phyloP scores from a whole-genome alignment of 2,888 invertebrate species.

The Heterodera filipjevi region DNA sequence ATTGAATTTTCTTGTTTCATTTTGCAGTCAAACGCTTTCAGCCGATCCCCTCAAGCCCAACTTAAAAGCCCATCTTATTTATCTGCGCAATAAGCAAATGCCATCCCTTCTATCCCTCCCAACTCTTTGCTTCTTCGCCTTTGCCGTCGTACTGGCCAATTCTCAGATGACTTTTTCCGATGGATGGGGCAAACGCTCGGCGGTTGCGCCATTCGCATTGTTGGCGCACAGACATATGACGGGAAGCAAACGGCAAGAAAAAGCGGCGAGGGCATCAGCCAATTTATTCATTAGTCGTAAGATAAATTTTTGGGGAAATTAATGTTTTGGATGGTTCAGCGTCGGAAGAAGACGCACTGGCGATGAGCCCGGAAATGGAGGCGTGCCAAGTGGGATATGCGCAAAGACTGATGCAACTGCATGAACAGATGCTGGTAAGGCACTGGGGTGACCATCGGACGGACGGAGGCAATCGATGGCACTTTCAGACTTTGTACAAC shows the following conservation, averaged over 20 bases:
- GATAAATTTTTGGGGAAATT: conserved; percentile 5
- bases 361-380: conserved; percentile 33
- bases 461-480: neutral
- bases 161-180: conserved; percentile 46
- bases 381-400: conserved; percentile 37
- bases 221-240: neutral
- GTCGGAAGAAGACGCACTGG: conserved; percentile 21
- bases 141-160: neutral
- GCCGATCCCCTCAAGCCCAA: neutral
- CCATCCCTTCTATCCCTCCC: conserved; percentile 23
- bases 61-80: conserved; percentile 16
- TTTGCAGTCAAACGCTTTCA: conserved; percentile 9
- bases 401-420: conserved; percentile 40
- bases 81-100: conserved; percentile 2
- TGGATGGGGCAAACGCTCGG: conserved; percentile 45
- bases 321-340: conserved; percentile 13
- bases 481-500: conserved; percentile 33
- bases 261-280: neutral
- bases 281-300: neutral
- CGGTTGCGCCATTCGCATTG: conserved; percentile 14
- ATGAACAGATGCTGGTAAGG: conserved; percentile 43
- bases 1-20: neutral
- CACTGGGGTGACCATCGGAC: neutral
- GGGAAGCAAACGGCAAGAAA: conserved; percentile 5
- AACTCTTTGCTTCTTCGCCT: conserved; percentile 8